These are phyloP conservation scores for Urophycis tenuis DNA, from an alignment of 2,797 vertebrate genomes.

Conservation along the genomic window DNA sequence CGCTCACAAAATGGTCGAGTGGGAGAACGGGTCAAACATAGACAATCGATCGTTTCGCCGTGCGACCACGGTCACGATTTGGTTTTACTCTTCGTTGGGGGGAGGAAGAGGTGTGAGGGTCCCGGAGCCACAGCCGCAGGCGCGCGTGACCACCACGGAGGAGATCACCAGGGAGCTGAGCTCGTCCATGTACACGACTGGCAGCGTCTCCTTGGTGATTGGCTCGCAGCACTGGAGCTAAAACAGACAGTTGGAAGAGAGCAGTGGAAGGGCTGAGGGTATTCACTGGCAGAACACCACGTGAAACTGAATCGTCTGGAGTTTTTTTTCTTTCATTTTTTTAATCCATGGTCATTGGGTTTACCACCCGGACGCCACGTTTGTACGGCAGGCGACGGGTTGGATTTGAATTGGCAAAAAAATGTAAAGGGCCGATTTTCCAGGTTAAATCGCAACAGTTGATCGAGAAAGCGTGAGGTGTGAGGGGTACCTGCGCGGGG, in stretches of 20 bases:
- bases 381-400: too few relatives aligned
- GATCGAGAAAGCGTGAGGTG: neutral
- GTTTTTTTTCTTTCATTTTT: neutral
- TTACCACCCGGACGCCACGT: neutral
- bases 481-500: conserved; percentile 48
- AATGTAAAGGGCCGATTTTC: neutral
- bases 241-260: conserved; percentile 5
- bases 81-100: conserved; percentile 33
- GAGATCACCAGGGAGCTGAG: conserved; percentile 51
- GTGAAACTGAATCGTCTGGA: neutral
- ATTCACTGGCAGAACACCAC: neutral
- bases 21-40: conserved; percentile 10
- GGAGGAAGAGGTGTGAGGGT: conserved; percentile 20
- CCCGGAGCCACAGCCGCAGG: conserved; percentile 57
- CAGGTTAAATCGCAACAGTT: neutral
- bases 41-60: too few relatives aligned
- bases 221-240: conserved; percentile 60
- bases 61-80: too few relatives aligned
- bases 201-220: conserved; percentile 39
- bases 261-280: neutral
- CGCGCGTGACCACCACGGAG: conserved; percentile 46
- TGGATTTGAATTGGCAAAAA: neutral
- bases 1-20: neutral
- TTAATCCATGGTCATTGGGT: neutral
- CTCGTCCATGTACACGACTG: conserved; percentile 63